Conservation (phyloP, 2,797 vertebrate species). For the Pipistrellus pipistrellus region DNA sequence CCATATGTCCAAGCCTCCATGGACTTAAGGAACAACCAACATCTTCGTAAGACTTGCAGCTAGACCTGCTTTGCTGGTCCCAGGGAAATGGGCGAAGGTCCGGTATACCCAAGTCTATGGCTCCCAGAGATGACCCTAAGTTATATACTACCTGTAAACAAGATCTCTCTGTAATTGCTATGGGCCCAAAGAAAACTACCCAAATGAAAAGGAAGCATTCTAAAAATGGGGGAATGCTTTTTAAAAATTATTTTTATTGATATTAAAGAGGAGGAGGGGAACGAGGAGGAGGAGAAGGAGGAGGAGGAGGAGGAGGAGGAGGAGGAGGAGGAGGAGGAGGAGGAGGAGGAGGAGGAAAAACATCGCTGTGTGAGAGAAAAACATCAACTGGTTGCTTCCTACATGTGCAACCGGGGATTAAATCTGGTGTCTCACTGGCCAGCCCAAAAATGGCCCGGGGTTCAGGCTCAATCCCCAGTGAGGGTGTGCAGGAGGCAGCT, state of each 20-base stretch:
- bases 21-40: background rate
- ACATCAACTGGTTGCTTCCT: background rate
- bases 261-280: background rate
- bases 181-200: background rate
- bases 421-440: background rate
- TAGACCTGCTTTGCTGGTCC: background rate
- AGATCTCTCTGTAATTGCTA: background rate
- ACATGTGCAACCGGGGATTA: background rate
- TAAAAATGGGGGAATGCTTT: background rate
- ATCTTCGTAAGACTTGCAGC: background rate
- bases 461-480: too few relatives aligned
- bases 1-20: background rate
- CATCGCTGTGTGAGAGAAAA: background rate
- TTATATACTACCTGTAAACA: background rate
- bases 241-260: background rate
- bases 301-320: too few relatives aligned
- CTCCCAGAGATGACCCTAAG: background rate
- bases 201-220: background rate
- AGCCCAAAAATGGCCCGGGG: background rate
- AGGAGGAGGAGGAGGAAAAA: background rate
- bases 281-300: too few relatives aligned
- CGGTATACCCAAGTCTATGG: background rate
- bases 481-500: too few relatives aligned
- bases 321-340: too few relatives aligned
- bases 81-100: background rate